Percentiles rank a stretch among this genome's conserved stretches.
Evolutionary conservation across 1,140 invertebrate genomes (phyloP).

Genomic region (Bombus waltoni): DNA sequence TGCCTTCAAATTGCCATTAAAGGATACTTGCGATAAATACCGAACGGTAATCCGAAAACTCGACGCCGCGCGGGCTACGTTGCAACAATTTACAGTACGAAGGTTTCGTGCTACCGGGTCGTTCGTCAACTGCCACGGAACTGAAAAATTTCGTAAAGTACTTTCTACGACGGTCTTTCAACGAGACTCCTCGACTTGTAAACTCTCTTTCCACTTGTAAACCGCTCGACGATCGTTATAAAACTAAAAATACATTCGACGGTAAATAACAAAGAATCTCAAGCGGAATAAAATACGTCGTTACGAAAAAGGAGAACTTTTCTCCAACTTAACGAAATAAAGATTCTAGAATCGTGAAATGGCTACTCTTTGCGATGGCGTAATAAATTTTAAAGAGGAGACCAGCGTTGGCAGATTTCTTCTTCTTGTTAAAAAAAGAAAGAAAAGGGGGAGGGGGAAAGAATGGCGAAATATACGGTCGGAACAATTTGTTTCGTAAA

Average conservation of each 20-base stretch:
- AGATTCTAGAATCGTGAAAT: not conserved
- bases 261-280: no score
- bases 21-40: not conserved
- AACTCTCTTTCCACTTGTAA: no score
- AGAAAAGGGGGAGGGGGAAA: not conserved
- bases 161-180: not conserved
- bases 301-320: no score
- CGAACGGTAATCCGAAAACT: not conserved
- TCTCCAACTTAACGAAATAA: no score
- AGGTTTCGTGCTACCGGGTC: not conserved
- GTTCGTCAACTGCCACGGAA: not conserved
- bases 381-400: not conserved
- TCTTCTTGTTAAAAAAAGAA: no score
- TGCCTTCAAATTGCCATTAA: not conserved
- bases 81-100: not conserved
- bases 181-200: no score
- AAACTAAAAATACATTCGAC: no score
- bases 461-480: not conserved
- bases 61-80: no score
- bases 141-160: not conserved
- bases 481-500: not conserved
- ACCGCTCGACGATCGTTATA: no score
- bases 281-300: no score
- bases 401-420: not conserved
- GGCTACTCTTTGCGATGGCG: not conserved